Conservation (phyloP, 2,113 vertebrate species). For the Sciurus niger region DNA sequence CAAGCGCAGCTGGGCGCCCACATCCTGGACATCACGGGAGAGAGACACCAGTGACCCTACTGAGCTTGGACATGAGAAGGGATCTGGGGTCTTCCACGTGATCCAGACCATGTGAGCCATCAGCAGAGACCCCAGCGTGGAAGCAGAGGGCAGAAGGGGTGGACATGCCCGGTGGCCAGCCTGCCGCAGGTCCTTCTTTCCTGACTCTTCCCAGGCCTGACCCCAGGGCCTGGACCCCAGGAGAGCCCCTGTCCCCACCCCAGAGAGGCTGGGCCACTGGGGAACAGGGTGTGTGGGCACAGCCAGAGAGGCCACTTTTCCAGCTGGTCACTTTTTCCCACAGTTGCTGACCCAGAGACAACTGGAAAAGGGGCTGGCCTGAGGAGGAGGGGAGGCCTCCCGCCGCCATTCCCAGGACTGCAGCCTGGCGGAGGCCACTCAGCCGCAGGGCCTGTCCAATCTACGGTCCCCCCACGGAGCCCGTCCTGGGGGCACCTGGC, state of each 20-base stretch:
- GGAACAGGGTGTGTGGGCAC: background rate
- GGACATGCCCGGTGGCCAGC: no score
- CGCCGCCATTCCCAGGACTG: background rate
- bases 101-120: background rate
- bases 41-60: background rate
- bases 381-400: background rate
- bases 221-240: background rate
- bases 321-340: constrained; percentile 70
- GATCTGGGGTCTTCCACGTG: background rate
- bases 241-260: background rate
- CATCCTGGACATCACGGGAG: background rate
- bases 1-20: background rate
- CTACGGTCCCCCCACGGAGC: no score
- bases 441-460: no score
- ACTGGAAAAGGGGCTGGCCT: constrained; percentile 17
- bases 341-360: constrained; percentile 62
- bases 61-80: background rate
- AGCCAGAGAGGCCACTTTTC: constrained; percentile 65
- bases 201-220: background rate
- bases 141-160: background rate
- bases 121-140: background rate
- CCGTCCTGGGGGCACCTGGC: background rate
- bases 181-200: background rate
- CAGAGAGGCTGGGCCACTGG: background rate
- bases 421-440: no score